phyloP scores from a whole-genome alignment of 2,888 invertebrate genomes.

The Drosophila pullipes region DNA sequence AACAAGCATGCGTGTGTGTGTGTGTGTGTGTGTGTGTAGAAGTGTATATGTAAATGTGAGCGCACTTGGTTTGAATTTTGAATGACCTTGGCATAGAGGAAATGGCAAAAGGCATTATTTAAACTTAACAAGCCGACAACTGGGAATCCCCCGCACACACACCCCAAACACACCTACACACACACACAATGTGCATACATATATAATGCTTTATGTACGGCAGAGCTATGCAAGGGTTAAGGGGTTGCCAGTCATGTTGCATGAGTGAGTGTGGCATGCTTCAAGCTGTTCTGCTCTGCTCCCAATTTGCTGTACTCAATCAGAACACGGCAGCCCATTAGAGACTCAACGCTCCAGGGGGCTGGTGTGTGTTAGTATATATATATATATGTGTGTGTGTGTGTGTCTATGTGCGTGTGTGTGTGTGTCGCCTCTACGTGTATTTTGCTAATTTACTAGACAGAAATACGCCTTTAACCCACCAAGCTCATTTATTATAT shows the following conservation, averaged over 20 bases:
- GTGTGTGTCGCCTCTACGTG: conserved; percentile 68
- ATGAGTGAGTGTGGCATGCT: conserved; percentile 52
- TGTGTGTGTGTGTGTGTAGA: conserved; percentile 28
- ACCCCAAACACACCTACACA: conserved; percentile 8
- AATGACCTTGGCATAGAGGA: conserved; percentile 85
- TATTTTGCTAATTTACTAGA: conserved; percentile 85
- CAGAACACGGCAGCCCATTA: conserved; percentile 80
- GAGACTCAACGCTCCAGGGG: conserved; percentile 63
- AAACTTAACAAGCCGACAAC: conserved; percentile 75
- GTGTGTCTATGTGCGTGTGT: conserved; percentile 38
- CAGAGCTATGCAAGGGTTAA: conserved; percentile 32
- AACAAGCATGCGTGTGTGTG: conserved; percentile 16
- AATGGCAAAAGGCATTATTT: conserved; percentile 81
- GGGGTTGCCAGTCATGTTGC: conserved; percentile 23
- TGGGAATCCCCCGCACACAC: conserved; percentile 47
- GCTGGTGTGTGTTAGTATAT: conserved; percentile 7
- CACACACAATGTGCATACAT: conserved; percentile 22
- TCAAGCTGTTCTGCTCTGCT: conserved; percentile 53
- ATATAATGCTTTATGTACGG: conserved; percentile 1
- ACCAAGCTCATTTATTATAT: conserved; percentile 84
- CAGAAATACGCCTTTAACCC: conserved; percentile 84
- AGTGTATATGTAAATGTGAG: conserved; percentile 46
- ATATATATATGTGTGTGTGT: conserved; percentile 31
- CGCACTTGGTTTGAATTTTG: conserved; percentile 84
- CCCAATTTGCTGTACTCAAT: conserved; percentile 81